phyloP scores from a whole-genome alignment of 2,888 invertebrate genomes.

The Caradrina clavipalpis region DNA sequence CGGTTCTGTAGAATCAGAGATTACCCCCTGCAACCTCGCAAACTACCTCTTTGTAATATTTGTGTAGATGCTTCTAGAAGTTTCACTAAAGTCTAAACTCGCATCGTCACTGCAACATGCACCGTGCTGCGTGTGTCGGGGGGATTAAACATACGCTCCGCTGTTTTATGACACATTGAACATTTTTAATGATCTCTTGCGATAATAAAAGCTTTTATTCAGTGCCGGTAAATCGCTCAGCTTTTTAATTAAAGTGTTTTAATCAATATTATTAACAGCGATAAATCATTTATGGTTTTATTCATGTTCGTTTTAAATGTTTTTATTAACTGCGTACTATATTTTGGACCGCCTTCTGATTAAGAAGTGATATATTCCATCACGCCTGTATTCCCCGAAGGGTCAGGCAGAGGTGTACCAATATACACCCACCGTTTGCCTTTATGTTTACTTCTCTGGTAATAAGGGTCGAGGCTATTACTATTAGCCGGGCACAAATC shows the following conservation, averaged over 20 bases:
- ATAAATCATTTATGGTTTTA: not conserved
- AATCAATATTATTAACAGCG: constrained; percentile 14
- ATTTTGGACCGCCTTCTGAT: not conserved
- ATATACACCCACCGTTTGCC: no score
- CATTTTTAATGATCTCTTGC: constrained; percentile 58
- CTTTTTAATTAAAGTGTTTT: constrained; percentile 33
- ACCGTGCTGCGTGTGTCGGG: constrained; percentile 22
- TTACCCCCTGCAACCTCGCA: no score
- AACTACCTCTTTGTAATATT: no score
- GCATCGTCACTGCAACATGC: constrained; percentile 21
- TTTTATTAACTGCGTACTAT: constrained; percentile 1
- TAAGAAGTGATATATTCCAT: no score
- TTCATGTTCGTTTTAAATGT: not conserved
- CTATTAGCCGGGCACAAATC: no score
- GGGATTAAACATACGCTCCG: constrained; percentile 48
- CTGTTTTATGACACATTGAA: constrained; percentile 58
- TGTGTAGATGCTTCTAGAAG: not conserved
- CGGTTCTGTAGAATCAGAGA: no score
- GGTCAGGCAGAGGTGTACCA: no score
- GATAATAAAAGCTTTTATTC: constrained; percentile 51
- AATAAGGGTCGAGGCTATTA: no score
- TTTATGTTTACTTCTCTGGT: no score
- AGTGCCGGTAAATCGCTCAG: constrained; percentile 14
- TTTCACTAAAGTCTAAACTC: constrained; percentile 1
- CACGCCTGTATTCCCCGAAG: no score